Base-by-base conservation (phyloP, 2,113 vertebrate species). In the Nematolebias whitei region DNA sequence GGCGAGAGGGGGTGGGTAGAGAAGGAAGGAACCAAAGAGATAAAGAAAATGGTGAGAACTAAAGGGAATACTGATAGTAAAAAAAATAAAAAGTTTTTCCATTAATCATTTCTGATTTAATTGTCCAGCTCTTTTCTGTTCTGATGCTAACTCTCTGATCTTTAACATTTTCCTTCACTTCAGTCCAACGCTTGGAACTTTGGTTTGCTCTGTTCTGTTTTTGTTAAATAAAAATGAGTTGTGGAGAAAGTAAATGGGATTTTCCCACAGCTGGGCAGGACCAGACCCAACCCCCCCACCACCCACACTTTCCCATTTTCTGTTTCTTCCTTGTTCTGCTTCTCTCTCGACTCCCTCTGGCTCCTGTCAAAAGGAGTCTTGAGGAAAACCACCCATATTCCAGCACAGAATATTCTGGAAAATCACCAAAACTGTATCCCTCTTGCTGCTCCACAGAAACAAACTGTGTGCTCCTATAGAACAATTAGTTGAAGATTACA, bases 231-330 rank as follows among this genome's bases (percentile, higher is more conserved):
- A 80, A 86, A 57, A 70, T 72, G 59, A 83, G 61, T 71, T 62
- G 59, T 61, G 60, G 78, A 80, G 82, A 87, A 84, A 74, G 68
- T 82, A 91, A 87, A 79, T 50, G 89, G 92, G 91, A 94, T 80
- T 89, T 95, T 95, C 94, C 93, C 93, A 94, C 92, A 93, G 44
- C 90, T 90, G 54, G 40, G 65, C 87, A 74, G 55, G 29, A 76
- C 71, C 79, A 87, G 85, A 86, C 82, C 82, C 67, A 76, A 83
- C 56, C 71, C 87, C 88, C 84, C 64, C 65, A 71, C 56, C 71
- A 73, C 68, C 59, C 76, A 79, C 79, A 58, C 62, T 41, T 65
- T 51, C 63, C 62, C 57, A 39, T 69, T 82, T 73, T 74, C 51
- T 57, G 78, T 35, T 35, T 35, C 32, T 68, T 62, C 26, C 26